These are phyloP conservation scores for Sialia sialis DNA, from an alignment of 2,113 vertebrate species.

Conservation along the genomic window DNA sequence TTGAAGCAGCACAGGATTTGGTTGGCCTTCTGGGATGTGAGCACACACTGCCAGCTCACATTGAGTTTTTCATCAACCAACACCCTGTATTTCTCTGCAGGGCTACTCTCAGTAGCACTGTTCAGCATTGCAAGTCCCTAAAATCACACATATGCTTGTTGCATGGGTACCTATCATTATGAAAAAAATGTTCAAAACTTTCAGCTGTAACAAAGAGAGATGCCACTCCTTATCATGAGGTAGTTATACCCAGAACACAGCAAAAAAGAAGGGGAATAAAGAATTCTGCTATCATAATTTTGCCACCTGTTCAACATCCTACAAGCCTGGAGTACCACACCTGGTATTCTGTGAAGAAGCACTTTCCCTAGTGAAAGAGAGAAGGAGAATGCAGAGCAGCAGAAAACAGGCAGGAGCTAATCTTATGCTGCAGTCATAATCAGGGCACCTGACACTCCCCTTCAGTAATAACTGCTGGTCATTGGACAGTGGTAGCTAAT, in stretches of 20 bases:
- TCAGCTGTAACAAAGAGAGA: not conserved
- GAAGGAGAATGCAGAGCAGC: not conserved
- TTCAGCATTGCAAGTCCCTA: not conserved
- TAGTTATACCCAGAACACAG: not conserved
- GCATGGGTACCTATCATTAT: not conserved
- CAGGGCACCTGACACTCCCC: not conserved
- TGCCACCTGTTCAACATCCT: not conserved
- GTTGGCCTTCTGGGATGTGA: not conserved
- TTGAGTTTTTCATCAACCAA: not conserved
- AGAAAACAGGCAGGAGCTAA: not conserved
- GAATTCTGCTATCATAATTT: not conserved
- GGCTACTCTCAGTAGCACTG: not conserved
- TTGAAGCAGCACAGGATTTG: not conserved
- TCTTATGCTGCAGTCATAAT: not conserved
- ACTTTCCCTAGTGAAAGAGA: not conserved
- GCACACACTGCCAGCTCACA: not conserved
- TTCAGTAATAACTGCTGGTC: not conserved
- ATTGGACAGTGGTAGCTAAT: not conserved
- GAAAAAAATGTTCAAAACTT: not conserved
- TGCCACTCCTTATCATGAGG: not conserved
- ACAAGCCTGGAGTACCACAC: not conserved
- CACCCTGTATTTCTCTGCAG: fast-evolving
- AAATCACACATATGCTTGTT: not conserved
- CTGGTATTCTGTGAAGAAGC: not conserved
- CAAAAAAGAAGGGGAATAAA: not conserved